Conservation (phyloP, 2,797 vertebrate species). For the Pygocentrus nattereri region DNA sequence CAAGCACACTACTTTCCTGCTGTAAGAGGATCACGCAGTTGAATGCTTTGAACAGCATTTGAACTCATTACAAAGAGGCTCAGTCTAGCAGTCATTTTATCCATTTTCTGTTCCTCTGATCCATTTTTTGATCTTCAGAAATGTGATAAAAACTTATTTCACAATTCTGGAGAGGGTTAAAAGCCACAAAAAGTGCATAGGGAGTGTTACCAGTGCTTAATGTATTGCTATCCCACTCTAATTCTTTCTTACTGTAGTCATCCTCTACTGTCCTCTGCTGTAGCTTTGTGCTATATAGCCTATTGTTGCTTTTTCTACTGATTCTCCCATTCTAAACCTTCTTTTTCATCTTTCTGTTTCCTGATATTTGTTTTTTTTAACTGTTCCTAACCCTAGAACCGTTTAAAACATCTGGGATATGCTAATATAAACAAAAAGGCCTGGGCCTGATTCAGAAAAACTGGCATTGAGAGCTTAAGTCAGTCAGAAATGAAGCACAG, state of each 20-base stretch:
- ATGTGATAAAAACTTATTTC: neutral
- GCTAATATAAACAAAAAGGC: neutral
- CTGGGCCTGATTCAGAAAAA: neutral
- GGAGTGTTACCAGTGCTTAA: neutral
- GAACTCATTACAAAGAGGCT: conserved; percentile 1
- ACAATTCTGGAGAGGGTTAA: conserved; percentile 1
- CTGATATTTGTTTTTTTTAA: neutral
- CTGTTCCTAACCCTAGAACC: neutral
- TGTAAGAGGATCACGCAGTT: conserved; percentile 4
- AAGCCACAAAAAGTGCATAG: neutral
- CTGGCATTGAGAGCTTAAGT: conserved; percentile 1
- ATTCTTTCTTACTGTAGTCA: neutral
- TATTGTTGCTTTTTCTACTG: neutral
- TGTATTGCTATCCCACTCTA: too few relatives aligned
- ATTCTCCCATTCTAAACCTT: neutral
- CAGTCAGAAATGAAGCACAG: neutral
- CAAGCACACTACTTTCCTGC: conserved; percentile 24
- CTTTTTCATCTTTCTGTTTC: neutral
- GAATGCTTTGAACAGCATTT: conserved; percentile 24
- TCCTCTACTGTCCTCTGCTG: too few relatives aligned
- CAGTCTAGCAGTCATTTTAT: neutral
- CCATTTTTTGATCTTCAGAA: neutral
- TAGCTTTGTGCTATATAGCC: too few relatives aligned
- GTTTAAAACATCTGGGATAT: neutral
- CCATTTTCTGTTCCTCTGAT: conserved; percentile 2